Evolutionary conservation across 2,113 vertebrate genomes (phyloP).

Genomic region (Phaethon lepturus): DNA sequence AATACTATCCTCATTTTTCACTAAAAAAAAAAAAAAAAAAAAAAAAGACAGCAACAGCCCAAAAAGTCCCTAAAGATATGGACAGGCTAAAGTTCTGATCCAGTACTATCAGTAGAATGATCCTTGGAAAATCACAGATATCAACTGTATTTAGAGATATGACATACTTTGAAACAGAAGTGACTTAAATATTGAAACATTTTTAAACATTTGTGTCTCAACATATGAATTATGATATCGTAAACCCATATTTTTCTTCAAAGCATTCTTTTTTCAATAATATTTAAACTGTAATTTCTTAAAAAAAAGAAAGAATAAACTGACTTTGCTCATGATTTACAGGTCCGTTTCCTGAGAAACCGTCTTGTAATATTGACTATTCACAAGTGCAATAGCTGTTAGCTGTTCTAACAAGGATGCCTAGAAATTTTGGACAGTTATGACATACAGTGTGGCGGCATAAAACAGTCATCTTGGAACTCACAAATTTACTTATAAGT

Average conservation of each 20-base stretch:
- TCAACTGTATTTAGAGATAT: neutral
- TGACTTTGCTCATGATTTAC: neutral
- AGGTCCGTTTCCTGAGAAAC: neutral
- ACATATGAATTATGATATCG: neutral
- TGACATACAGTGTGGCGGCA: neutral
- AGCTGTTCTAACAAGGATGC: neutral
- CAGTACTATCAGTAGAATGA: neutral
- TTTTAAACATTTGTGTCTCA: neutral
- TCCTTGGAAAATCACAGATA: neutral
- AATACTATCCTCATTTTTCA: neutral
- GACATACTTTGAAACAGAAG: neutral
- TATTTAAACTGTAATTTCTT: neutral
- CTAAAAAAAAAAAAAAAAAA: neutral
- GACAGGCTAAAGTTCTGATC: neutral
- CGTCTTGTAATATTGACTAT: neutral
- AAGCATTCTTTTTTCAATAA: neutral
- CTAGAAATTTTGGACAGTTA: neutral
- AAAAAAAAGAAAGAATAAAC: neutral
- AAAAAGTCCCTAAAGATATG: neutral
- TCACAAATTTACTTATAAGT: neutral
- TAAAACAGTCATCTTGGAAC: neutral
- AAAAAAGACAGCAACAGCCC: neutral
- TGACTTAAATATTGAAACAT: neutral
- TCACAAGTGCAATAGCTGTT: neutral
- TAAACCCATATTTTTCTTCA: neutral